Evolutionary conservation across 2,113 vertebrate genomes (phyloP), one percentile per base, ranked within the genome.

Genomic region (Oenanthe melanoleuca): DNA sequence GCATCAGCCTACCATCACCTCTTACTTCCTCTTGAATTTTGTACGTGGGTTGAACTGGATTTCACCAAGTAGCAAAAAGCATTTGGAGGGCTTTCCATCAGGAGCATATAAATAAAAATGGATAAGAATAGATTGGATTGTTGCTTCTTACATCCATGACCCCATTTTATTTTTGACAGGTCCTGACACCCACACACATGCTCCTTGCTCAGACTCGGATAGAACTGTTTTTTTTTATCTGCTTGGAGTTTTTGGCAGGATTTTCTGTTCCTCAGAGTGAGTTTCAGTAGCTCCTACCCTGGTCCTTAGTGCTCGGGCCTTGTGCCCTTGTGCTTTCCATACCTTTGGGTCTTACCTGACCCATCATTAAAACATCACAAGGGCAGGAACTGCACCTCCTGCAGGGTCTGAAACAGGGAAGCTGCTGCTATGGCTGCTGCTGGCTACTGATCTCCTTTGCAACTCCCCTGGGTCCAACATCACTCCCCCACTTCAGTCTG

Each of bases 121-220:
- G 88, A 55, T 96, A 55, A 88, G 86, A 96, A 93, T 95, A 97
- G 86, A 89, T 52, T 78, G 89, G 92, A 89, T 91, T 95, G 82
- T 91, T 94, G 64, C 55, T 83, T 81, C 89, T 97, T 92, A 86
- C 70, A 89, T 95, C 88, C 40, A 0, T 34, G 94, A 92, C 80
- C 82, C 53, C 89, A 29, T 90, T 92, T 80, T 94, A 78, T 78
- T 95, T 95, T 82, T 97, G 95, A 94, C 93, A 95, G 86, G 87
- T 94, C 93, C 80, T 14, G 70, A 92, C 95, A 84, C 93, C 91
- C 94, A 72, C 95, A 78, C 92, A 92, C 44, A 84, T 0, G 1
- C 67, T 96, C 67, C 57, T 86, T 86, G 52, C 89, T 96, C 79
- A 94, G 64, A 75, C 45, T 89, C 0, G 0, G 52, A 61, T 80